phyloP scores from a whole-genome alignment of 1,140 invertebrate genomes.

The Eumaeus atala region DNA sequence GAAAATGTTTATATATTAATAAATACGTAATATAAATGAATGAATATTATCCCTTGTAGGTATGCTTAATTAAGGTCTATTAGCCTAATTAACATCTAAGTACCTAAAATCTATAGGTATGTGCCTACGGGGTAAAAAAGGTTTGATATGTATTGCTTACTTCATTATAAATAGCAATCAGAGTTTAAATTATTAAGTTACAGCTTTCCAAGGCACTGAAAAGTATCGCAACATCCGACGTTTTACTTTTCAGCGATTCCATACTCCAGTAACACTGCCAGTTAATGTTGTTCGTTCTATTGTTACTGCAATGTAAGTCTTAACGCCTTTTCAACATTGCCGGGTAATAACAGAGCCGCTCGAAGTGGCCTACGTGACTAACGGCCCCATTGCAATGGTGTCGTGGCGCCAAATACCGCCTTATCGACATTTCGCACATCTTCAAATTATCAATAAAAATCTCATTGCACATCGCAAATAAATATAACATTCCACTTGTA shows the following conservation, averaged over 20 bases:
- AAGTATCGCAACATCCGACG: not conserved
- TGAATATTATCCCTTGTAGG: too few relatives aligned
- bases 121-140: too few relatives aligned
- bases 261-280: slow-evolving; percentile 24
- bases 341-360: slow-evolving; percentile 38
- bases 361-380: slow-evolving; percentile 68
- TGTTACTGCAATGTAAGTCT: slow-evolving; percentile 20
- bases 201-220: too few relatives aligned
- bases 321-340: slow-evolving; percentile 30
- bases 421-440: slow-evolving; percentile 43
- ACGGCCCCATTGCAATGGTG: slow-evolving; percentile 56
- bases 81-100: too few relatives aligned
- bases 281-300: slow-evolving; percentile 7
- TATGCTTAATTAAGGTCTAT: too few relatives aligned
- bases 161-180: too few relatives aligned
- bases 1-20: too few relatives aligned
- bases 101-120: too few relatives aligned
- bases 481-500: slow-evolving; percentile 15
- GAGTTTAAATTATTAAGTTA: too few relatives aligned
- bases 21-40: too few relatives aligned
- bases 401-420: slow-evolving; percentile 52
- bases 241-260: slow-evolving; percentile 24
- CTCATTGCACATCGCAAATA: slow-evolving; percentile 12
- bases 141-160: too few relatives aligned
- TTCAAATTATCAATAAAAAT: slow-evolving; percentile 27